Evolutionary conservation across 2,888 invertebrate species (phyloP), one percentile per base, ranked within the genome.

Genomic region (Tribolium freemani): DNA sequence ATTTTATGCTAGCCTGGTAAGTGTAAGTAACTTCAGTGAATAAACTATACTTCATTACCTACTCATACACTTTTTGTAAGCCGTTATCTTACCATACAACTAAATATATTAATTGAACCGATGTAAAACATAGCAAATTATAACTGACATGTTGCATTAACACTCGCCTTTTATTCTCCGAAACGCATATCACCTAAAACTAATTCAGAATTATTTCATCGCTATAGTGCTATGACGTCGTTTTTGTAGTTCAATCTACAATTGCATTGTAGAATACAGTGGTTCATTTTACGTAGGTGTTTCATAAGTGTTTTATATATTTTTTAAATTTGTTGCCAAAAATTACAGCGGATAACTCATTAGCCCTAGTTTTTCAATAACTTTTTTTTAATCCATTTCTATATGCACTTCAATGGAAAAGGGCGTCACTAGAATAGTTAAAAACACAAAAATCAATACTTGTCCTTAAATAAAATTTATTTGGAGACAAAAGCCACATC

Each of bases 11-110:
- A 78, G 82, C 78, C 78, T 82, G 82, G 82, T 82, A 82, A 82
- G 81, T 83, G 82, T 83, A 82, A 79, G 82, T 82, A 82, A 79
- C 75, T 80, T 82, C 79, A 81, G 77, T 78, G 74, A 81, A 81
- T 78, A 72, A 80, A 79, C 69, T 79, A 80, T 80, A 79, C 73
- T 78, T 77, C 76, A 76, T 73, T 77, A 77, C 63, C 38, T 57
- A 67, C 13, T 56, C 16, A 26, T 6, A 48, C 16, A 11, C 20
- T 60, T 60, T 60, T 57, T 57, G 57, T 57, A 57, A 57, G 44
- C 44, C 38, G 45, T 57, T 44, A 57, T 57, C 45, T 57, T 44
- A 44, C 57, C 57, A 16, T 26, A 21, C 21, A 56, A 56, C 11
- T 56, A 44, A 38, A 38, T n/a, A 38, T n/a, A 38, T 38, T 38